A percentile compares a stretch with the other conserved stretches of the same genome.
These are phyloP conservation scores for Antheraea mylitta DNA, from an alignment of 1,140 invertebrate genomes.

Conservation along the genomic window DNA sequence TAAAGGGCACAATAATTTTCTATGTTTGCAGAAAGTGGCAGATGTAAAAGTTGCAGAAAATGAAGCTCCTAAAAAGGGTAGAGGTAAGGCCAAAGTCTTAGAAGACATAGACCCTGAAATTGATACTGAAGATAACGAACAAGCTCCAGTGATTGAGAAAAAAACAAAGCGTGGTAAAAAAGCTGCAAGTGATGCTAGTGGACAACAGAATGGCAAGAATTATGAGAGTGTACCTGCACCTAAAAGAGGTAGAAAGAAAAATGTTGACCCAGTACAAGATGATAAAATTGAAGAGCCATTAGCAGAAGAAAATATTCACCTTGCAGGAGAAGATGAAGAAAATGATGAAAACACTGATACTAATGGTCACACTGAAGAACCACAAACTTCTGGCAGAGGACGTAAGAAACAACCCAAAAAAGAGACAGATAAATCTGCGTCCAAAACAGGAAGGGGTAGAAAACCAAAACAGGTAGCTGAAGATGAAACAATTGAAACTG, in stretches of 20 bases:
- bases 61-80: slow-evolving; percentile 61
- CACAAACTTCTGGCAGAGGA: slow-evolving; percentile 39
- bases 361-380: slow-evolving; percentile 50
- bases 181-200: slow-evolving; percentile 29
- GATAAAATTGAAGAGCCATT: slow-evolving; percentile 47
- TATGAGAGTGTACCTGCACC: slow-evolving; percentile 39
- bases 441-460: slow-evolving; percentile 41
- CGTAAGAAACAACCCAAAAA: slow-evolving; percentile 57
- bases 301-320: slow-evolving; percentile 34
- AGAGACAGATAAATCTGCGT: slow-evolving; percentile 37
- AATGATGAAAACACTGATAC: slow-evolving; percentile 46
- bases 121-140: slow-evolving; percentile 40
- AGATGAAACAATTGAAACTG: slow-evolving; percentile 26
- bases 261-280: slow-evolving; percentile 35
- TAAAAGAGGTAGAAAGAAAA: slow-evolving; percentile 60
- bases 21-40: slow-evolving; percentile 58
- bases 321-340: slow-evolving; percentile 36
- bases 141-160: slow-evolving; percentile 45
- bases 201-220: slow-evolving; percentile 39
- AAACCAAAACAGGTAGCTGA: slow-evolving; percentile 44
- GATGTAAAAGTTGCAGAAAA: slow-evolving; percentile 56
- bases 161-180: slow-evolving; percentile 62
- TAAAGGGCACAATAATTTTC: slow-evolving; percentile 11
- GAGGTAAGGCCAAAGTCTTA: slow-evolving; percentile 56
- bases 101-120: slow-evolving; percentile 37